phyloP scores from a whole-genome alignment of 2,113 vertebrate species.

The Tupaia chinensis region DNA sequence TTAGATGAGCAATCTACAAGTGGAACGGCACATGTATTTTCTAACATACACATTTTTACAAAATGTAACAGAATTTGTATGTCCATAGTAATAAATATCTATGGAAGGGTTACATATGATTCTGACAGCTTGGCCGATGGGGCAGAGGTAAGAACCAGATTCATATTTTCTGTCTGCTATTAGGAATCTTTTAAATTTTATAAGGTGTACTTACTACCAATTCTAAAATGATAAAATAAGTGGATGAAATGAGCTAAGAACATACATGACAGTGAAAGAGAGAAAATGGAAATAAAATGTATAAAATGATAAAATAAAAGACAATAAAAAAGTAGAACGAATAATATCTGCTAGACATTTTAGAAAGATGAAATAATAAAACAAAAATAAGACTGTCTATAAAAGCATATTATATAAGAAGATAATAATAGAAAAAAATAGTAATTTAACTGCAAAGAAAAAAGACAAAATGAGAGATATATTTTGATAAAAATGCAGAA shows the following conservation, averaged over 20 bases:
- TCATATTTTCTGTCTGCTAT: background rate
- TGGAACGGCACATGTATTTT: background rate
- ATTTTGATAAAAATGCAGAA: background rate
- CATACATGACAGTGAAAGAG: background rate
- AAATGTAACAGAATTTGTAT: no score
- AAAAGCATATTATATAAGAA: background rate
- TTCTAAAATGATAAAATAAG: background rate
- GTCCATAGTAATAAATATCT: background rate
- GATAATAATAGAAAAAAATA: background rate
- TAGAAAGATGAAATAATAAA: background rate
- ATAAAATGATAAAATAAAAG: background rate
- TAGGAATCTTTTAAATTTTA: background rate
- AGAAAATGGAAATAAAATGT: background rate
- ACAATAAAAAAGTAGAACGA: background rate
- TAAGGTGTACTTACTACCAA: background rate
- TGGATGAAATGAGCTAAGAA: background rate
- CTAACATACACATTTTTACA: background rate
- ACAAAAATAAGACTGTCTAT: background rate
- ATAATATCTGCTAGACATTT: background rate
- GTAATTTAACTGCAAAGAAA: background rate
- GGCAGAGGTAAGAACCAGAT: background rate
- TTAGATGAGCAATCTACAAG: background rate
- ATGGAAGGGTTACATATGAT: background rate
- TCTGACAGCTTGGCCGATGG: no score
- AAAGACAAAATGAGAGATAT: background rate